phyloP scores from a whole-genome alignment of 2,888 invertebrate genomes.

The Aricia artaxerxes region DNA sequence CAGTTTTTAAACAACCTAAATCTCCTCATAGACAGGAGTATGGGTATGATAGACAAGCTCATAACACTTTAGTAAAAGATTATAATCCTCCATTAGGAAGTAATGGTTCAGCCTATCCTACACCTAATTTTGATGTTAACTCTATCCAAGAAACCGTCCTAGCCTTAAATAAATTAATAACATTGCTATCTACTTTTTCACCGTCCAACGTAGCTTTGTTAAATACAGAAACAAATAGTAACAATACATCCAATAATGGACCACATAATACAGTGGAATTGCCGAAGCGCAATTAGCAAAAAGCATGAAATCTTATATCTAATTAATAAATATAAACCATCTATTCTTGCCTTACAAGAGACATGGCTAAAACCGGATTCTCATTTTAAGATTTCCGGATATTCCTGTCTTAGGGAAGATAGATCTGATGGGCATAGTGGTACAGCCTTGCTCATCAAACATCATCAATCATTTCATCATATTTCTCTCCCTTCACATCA shows the following conservation, averaged over 20 bases:
- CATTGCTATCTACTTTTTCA: not conserved
- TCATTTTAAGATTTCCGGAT: not conserved
- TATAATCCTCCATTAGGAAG: slow-evolving; percentile 13
- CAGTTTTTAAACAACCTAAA: no score
- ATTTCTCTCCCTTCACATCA: not conserved
- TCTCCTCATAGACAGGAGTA: no score
- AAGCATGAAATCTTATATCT: not conserved
- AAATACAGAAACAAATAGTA: not conserved
- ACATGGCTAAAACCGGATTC: slow-evolving; percentile 13
- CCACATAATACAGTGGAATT: not conserved
- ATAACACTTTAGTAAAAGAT: not conserved
- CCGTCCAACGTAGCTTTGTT: slow-evolving; percentile 12
- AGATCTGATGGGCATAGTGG: no score
- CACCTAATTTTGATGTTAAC: not conserved
- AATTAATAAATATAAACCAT: slow-evolving; percentile 12
- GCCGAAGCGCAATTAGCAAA: not conserved
- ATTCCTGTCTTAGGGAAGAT: not conserved
- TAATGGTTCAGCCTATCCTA: slow-evolving; percentile 8
- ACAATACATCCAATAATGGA: not conserved
- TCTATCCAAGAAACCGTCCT: not conserved
- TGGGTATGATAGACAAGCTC: not conserved
- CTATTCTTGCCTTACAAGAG: not conserved
- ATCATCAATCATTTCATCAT: not conserved
- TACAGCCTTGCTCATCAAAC: no score
- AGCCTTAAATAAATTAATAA: not conserved